Percentiles rank a stretch among this genome's conserved stretches.
phyloP scores from a whole-genome alignment of 2,888 invertebrate genomes.

The Tetragonula carbonaria region DNA sequence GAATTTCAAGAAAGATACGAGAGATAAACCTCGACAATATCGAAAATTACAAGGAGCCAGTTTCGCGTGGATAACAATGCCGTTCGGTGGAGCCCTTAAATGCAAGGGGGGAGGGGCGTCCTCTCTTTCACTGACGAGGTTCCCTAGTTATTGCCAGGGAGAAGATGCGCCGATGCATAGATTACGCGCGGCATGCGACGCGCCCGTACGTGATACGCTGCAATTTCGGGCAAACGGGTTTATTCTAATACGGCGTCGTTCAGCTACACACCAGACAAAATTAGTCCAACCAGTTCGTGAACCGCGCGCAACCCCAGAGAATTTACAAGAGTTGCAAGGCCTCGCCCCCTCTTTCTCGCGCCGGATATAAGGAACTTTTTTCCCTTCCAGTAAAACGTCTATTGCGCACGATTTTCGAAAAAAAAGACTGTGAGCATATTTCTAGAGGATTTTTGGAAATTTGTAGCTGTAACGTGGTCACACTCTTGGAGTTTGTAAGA shows the following conservation, averaged over 20 bases:
- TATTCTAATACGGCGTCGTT: slow-evolving; percentile 56
- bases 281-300: slow-evolving; percentile 45
- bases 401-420: neutral
- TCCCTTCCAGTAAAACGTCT: neutral
- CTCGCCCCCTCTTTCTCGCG: neutral
- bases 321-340: slow-evolving; percentile 41
- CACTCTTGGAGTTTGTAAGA: no score
- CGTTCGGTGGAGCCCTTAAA: neutral
- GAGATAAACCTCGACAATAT: slow-evolving; percentile 13
- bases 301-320: slow-evolving; percentile 14
- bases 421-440: no score
- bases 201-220: slow-evolving; percentile 51
- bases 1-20: slow-evolving; percentile 9
- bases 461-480: no score
- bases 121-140: slow-evolving; percentile 29
- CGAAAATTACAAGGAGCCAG: slow-evolving; percentile 24
- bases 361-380: slow-evolving; percentile 27
- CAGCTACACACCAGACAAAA: slow-evolving; percentile 43
- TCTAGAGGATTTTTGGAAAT: no score
- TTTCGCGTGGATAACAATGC: slow-evolving; percentile 24
- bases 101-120: neutral
- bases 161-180: slow-evolving; percentile 62
- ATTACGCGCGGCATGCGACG: slow-evolving; percentile 48
- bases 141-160: slow-evolving; percentile 38
- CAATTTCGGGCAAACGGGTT: slow-evolving; percentile 59